Evolutionary conservation across 2,113 vertebrate genomes (phyloP), one percentile per base, ranked within the genome.

Genomic region (Amphilophus citrinellus): DNA sequence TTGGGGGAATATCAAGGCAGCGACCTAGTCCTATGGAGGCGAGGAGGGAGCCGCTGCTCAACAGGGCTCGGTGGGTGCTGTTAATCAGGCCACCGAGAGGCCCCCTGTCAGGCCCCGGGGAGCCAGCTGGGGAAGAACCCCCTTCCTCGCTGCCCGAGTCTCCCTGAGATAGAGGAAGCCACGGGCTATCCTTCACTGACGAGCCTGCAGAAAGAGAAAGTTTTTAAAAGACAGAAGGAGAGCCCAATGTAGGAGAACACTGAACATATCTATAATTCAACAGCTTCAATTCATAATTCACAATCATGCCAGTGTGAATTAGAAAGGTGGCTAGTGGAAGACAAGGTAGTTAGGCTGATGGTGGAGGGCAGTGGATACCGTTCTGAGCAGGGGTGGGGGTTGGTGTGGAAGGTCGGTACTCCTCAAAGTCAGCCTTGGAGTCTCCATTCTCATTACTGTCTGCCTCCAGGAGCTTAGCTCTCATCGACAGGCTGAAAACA

Each of bases 11-110:
- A 62, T 96, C 94, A 61, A 96, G 86, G 85, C 88, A 32, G 85
- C 96, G 96, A 8, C 97, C 97, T 0, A 97, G 93, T 75, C 95
- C 97, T 6, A 97, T 81, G 0, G 97, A 97, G 6, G 97, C 97
- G 2, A 98, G 92, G 83, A 98, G 89, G 61, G 96, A 95, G 1
- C 96, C 96, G 5, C 95, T 89, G 0, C 92, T 93, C 7, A 98
- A 92, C 76, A 98, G 83, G 0, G 96, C 97, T 0, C 92, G 94
- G 77, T 97, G 97, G 84, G 96, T 96, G 93, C 91, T 91, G 81
- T 95, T 97, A 47, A 95, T 44, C 3, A 80, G 88, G 0, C 95
- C 85, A 2, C 93, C 65, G 1, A 59, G 86, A 86, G 80, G 93
- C 63, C 1, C 88, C 77, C 15, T 80, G 75, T 88, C 95, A 2